Evolutionary conservation across 2,113 vertebrate genomes (phyloP), one percentile per base, ranked within the genome.

Genomic region (Pitta sordida): DNA sequence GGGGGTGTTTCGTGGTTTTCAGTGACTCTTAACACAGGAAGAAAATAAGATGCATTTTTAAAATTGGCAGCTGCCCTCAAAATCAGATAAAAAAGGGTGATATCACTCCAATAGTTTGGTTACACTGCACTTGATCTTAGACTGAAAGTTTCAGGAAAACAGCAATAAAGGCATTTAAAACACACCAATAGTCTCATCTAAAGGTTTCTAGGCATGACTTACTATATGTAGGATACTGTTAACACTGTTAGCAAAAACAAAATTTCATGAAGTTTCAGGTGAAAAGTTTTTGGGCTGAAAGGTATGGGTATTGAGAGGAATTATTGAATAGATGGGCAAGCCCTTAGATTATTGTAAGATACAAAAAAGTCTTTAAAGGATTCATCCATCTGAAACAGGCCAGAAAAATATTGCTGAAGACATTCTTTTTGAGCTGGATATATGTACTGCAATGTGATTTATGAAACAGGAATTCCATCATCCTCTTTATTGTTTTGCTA

Each of bases 391-490:
- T 91, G 71, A 94, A 88, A 77, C 13, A 83, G 16, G 86, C 53
- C 62, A 67, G 52, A 71, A 92, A 94, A 92, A 83, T 94, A 86
- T 94, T 89, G 68, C 70, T 83, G 53, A 87, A 85, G 67, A 69
- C n/a, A 69, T 69, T 74, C 9, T 93, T 91, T 91, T 69, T 73
- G 70, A 93, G 53, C n/a, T 79, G 70, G 51, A 58, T 89, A 51
- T 70, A 83, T 83, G 32, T 74, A 82, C 75, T 85, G 24, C 37
- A 37, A 41, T 48, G n/a, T 92, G 89, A 96, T 94, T 96, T 92
- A 90, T 90, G 94, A 91, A 92, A 94, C 6, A 83, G 13, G 87
- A 93, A 91, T 91, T 89, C 78, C 39, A 85, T 94, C 86, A 77
- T 56, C 37, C 29, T 87, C 75, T 84, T 86, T 91, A 86, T 64